Base-by-base conservation (phyloP, 2,113 vertebrate genomes). In the Rissa tridactyla region DNA sequence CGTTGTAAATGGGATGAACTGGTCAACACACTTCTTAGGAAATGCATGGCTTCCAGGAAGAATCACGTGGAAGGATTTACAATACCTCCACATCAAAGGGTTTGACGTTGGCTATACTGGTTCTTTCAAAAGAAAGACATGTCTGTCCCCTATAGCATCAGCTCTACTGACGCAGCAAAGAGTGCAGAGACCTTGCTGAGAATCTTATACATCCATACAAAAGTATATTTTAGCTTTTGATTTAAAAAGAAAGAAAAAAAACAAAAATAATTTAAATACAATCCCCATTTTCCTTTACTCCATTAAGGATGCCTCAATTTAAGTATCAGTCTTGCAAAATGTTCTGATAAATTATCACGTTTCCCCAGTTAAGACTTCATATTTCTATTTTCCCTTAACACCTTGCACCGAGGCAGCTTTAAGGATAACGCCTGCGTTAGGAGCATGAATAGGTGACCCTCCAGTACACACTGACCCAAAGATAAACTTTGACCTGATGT, bases 401-500 rank as follows among this genome's bases (percentile, higher is more conserved):
- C 46, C 87, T 97, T 94, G 85, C 20, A 5, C 18, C 1, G 7
- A 86, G 69, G 78, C 49, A 77, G 94, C 79, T 95, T 80, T 90
- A 91, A 96, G 87, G 84, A 79, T 77, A 93, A 68, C 18, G 94
- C 93, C 82, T 82, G 73, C 32, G 72, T 93, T 90, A 72, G 93
- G 57, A 90, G 68, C 10, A 7, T 82, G 92, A 97, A 93, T 66
- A 82, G 84, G 85, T 88, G 92, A 90, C 90, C 88, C 78, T 93
- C 71, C 47, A 0, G 1, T 86, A 98, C 98, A 98, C 98, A 90
- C 70, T 99, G 99, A 99, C 98, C 99, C 98, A 96, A 95, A 98
- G 98, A 98, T 99, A 98, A 98, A 99, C 99, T 99, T 98, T 99
- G 99, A 99, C 98, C 98, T 97, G 76, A 84, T 96, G 97, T 97